Evolutionary conservation across 2,113 vertebrate species (phyloP).

Genomic region (Coptodon bakossiorum): DNA sequence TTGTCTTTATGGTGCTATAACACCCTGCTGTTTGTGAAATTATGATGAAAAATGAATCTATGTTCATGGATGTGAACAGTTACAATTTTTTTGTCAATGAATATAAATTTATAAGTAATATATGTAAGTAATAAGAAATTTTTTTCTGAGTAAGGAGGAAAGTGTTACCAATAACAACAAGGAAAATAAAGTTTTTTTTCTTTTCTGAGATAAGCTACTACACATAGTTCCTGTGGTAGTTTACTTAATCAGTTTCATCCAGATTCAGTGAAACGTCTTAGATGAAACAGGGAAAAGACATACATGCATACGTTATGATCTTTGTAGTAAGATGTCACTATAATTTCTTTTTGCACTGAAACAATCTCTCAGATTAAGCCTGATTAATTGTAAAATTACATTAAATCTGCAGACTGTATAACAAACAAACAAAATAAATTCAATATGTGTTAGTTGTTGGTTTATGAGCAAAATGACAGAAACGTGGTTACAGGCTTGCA

Average conservation of each 20-base stretch:
- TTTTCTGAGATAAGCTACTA: not conserved
- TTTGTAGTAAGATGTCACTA: not conserved
- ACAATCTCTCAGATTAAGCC: not conserved
- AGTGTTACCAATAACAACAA: not conserved
- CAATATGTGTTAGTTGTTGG: not conserved
- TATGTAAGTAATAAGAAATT: not conserved
- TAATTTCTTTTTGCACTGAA: not conserved
- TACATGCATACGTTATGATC: not conserved
- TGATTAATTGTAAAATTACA: not conserved
- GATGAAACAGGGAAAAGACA: not conserved
- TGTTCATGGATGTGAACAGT: not conserved
- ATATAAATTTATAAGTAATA: not conserved
- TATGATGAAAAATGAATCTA: not conserved
- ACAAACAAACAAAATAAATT: not conserved
- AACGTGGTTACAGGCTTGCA: not conserved
- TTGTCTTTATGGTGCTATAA: not conserved
- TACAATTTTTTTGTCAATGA: not conserved
- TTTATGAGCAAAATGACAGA: not conserved
- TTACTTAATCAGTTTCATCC: not conserved
- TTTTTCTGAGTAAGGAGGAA: not conserved
- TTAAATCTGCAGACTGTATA: not conserved
- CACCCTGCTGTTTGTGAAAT: not conserved
- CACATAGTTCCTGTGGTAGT: not conserved
- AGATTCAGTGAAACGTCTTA: not conserved
- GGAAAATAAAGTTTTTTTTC: not conserved